phyloP scores from a whole-genome alignment of 2,113 vertebrate genomes.

The Bombycilla garrulus region DNA sequence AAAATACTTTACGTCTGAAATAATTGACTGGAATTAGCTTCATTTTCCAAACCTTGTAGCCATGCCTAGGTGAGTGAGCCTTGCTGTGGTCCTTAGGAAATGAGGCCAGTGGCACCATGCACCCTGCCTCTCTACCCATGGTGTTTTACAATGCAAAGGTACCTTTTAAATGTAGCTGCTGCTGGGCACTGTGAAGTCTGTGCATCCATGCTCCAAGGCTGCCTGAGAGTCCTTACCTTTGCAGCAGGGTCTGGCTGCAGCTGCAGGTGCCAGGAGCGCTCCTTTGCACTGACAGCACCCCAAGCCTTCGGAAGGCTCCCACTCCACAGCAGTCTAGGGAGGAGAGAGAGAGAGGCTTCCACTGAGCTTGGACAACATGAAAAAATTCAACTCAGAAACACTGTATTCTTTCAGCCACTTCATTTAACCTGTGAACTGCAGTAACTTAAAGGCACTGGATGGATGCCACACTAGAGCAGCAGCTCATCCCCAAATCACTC shows the following conservation, averaged over 20 bases:
- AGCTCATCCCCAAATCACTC: not conserved
- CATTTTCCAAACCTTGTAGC: not conserved
- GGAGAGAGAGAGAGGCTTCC: not conserved
- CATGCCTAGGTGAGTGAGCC: not conserved
- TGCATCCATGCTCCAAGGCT: not conserved
- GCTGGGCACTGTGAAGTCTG: not conserved
- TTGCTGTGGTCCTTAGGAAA: not conserved
- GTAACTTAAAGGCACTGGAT: not conserved
- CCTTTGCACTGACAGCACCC: accelerated
- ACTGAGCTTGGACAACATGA: not conserved
- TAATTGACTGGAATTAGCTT: not conserved
- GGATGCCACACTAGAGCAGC: not conserved
- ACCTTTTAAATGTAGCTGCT: not conserved
- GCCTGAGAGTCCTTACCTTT: not conserved
- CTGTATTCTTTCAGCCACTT: not conserved
- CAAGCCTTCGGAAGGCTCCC: accelerated
- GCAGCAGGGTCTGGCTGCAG: not conserved
- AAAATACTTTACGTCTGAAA: not conserved
- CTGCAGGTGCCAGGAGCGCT: not conserved
- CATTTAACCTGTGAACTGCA: not conserved
- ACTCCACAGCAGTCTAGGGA: not conserved
- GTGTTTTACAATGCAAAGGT: not conserved
- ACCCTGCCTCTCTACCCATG: not conserved
- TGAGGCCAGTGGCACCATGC: not conserved
- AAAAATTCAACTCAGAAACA: not conserved